Evolutionary conservation across 2,888 invertebrate genomes (phyloP), one percentile per base, ranked within the genome.

Genomic region (Tachina fera): DNA sequence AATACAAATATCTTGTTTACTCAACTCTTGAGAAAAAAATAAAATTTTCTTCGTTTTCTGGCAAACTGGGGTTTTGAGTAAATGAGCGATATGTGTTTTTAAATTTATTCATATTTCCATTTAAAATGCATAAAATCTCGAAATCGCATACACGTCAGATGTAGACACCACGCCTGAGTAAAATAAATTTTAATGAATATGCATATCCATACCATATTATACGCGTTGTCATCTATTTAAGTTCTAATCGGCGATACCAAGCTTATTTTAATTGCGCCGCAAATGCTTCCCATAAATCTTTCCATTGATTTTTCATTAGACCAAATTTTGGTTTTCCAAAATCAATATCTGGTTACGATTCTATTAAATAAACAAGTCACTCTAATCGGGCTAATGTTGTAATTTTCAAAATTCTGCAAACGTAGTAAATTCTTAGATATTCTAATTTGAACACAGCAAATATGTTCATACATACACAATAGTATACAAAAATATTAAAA

Each of bases 221-320:
- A 67, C 63, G 13, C 22, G 70, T 53, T 70, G 41, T 19, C 70
- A 70, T 70, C 53, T 39, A 8, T 9, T 13, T 19, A 41, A 13
- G 70, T 70, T 70, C 19, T 70, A 11, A 41, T 53, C 22, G 41
- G 70, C 41, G 53, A 53, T 9, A 53, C 51, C 14, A 70, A 70
- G 53, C 41, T 53, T 16, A n/a, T n/a, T 68, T 68, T 39, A 68
- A 51, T 41, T 68, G 39, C 9, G 19, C 10, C 1, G 41, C 11
- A 43, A 70, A 70, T 53, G 13, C 16, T 41, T 53, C 53, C 53
- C 41, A 65, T n/a, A 61, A 31, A n/a, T 67, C 22, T 45, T 49
- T 31, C 3, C 6, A 49, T 2, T 49, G 14, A 31, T 49, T 16
- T 49, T 67, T 61, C 9, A 43, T 61, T 11, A 16, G 41, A 3